Percentiles rank a stretch among this genome's conserved stretches.
Evolutionary conservation across 2,113 vertebrate genomes (phyloP).

Genomic region (Calypte anna): DNA sequence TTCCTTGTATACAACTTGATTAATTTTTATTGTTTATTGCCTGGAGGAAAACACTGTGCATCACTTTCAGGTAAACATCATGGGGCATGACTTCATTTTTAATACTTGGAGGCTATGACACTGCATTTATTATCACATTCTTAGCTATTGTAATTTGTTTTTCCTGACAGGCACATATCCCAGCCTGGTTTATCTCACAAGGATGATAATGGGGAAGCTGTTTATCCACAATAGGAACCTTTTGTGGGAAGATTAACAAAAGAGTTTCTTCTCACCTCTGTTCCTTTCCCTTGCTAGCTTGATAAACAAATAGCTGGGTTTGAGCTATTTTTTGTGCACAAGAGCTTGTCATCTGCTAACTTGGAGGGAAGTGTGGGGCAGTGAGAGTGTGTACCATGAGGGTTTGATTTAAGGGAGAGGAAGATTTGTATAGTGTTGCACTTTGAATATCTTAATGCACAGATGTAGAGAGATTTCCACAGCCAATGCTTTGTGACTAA

Average conservation of each 20-base stretch:
- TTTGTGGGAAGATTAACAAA: neutral
- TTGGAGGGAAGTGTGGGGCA: neutral
- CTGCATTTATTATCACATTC: neutral
- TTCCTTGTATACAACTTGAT: neutral
- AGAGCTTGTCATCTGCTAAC: neutral
- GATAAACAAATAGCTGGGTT: neutral
- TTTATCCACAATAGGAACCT: neutral
- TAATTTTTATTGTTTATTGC: conserved; percentile 18
- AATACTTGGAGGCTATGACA: neutral
- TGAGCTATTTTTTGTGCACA: neutral
- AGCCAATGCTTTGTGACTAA: neutral
- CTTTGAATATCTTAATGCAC: neutral
- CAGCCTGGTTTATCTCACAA: neutral
- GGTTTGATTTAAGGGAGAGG: neutral
- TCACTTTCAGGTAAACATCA: neutral
- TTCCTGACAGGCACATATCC: neutral
- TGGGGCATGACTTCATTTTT: conserved; percentile 9
- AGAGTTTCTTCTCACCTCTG: neutral
- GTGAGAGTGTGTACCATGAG: fast-evolving
- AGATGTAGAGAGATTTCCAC: fast-evolving
- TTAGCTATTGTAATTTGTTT: conserved; percentile 1
- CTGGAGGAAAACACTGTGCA: neutral
- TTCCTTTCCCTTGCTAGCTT: neutral
- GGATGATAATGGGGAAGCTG: neutral
- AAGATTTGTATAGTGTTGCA: neutral